These are phyloP conservation scores for Spisula solida DNA, from an alignment of 2,888 invertebrate genomes.

Conservation along the genomic window DNA sequence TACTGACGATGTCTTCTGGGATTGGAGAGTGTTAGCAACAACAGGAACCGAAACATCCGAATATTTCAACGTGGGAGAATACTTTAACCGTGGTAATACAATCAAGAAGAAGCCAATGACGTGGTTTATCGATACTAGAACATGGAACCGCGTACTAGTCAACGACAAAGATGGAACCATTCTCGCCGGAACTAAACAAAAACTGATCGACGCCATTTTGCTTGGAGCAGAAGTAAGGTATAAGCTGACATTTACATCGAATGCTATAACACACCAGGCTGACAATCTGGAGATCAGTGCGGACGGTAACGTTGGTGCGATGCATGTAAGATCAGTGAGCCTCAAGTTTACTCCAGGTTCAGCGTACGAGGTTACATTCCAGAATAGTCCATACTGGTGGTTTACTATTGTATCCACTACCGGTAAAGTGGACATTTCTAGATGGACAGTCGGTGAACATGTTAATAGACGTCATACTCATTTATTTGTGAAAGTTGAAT, in stretches of 20 bases:
- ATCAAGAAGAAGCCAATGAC: slow-evolving; percentile 68
- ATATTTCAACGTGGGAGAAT: slow-evolving; percentile 70
- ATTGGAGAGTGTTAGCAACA: slow-evolving; percentile 69
- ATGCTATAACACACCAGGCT: slow-evolving; percentile 68
- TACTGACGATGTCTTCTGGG: slow-evolving; percentile 70
- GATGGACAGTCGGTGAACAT: slow-evolving; percentile 73
- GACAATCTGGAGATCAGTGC: slow-evolving; percentile 69
- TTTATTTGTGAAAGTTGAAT: slow-evolving; percentile 64
- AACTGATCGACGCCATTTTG: slow-evolving; percentile 61
- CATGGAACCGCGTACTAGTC: slow-evolving; percentile 68
- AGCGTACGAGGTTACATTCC: slow-evolving; percentile 67
- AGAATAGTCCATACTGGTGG: slow-evolving; percentile 72
- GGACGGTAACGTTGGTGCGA: slow-evolving; percentile 70
- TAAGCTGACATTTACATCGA: slow-evolving; percentile 62
- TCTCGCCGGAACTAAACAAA: slow-evolving; percentile 58
- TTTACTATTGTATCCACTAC: slow-evolving; percentile 69
- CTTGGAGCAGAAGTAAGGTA: slow-evolving; percentile 70
- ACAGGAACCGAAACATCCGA: slow-evolving; percentile 68
- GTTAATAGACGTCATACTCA: slow-evolving; percentile 71
- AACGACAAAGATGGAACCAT: slow-evolving; percentile 61
- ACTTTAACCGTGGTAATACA: slow-evolving; percentile 63
- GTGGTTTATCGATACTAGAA: slow-evolving; percentile 71
- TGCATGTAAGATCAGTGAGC: slow-evolving; percentile 72
- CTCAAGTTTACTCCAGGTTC: slow-evolving; percentile 66
- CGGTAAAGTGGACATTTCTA: slow-evolving; percentile 69